phyloP scores from a whole-genome alignment of 1,140 invertebrate genomes.

The Eubasilissa regina region DNA sequence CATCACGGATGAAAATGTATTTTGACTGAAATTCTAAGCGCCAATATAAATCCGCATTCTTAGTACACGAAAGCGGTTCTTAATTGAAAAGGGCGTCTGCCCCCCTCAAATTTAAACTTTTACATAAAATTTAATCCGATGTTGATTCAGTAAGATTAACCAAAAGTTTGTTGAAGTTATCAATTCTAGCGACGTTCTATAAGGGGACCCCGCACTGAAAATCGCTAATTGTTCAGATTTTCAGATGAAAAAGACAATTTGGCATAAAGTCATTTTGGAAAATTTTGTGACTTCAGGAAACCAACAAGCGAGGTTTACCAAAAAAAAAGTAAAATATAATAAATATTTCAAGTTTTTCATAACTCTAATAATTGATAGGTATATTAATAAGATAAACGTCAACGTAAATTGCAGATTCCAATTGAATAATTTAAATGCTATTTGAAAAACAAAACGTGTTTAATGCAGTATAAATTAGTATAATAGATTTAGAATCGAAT shows the following conservation, averaged over 20 bases:
- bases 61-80: not conserved
- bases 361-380: too few species aligned
- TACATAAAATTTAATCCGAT: not conserved
- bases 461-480: too few species aligned
- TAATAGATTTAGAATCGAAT: too few species aligned
- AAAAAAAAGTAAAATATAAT: too few species aligned
- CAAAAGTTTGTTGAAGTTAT: not conserved
- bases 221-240: not conserved
- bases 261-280: not conserved
- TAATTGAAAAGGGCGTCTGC: constrained; percentile 2
- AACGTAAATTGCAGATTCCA: too few species aligned
- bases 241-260: not conserved
- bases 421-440: too few species aligned
- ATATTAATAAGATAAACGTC: too few species aligned
- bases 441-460: too few species aligned
- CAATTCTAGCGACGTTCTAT: not conserved
- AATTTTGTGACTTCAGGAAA: too few species aligned
- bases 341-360: too few species aligned
- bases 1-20: not conserved
- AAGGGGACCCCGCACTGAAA: not conserved
- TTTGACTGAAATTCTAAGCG: not conserved
- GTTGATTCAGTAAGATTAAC: not conserved
- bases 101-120: not conserved
- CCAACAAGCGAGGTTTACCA: too few species aligned
- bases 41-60: not conserved